These are phyloP conservation scores for Zaprionus ornatus DNA, from an alignment of 1,140 invertebrate species.

Conservation along the genomic window DNA sequence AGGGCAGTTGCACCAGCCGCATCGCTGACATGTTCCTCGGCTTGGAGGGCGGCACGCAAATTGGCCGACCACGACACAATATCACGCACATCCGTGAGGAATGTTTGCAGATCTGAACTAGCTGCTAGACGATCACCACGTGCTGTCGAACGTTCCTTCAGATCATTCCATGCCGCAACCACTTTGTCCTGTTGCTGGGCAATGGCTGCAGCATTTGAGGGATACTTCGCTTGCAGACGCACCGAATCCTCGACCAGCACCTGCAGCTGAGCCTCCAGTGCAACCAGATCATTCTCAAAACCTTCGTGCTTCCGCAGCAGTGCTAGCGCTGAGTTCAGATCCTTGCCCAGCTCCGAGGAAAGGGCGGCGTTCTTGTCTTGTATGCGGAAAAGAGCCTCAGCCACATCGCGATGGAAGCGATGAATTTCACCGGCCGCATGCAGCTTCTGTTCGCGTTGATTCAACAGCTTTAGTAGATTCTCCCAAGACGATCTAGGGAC, in stretches of 20 bases:
- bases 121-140: constrained; percentile 93
- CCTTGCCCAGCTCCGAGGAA: constrained; percentile 93
- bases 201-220: constrained; percentile 96
- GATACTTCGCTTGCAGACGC: constrained; percentile 94
- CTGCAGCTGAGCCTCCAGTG: constrained; percentile 96
- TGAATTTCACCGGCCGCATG: constrained; percentile 98
- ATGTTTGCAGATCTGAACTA: constrained; percentile 95
- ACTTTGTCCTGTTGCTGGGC: constrained; percentile 93
- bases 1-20: constrained; percentile 94
- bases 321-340: constrained; percentile 94
- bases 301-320: constrained; percentile 95
- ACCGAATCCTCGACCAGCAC: constrained; percentile 95
- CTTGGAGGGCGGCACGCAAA: constrained; percentile 91
- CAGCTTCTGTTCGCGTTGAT: constrained; percentile 93
- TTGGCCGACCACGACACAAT: constrained; percentile 94
- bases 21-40: constrained; percentile 93
- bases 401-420: constrained; percentile 97
- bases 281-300: constrained; percentile 97
- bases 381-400: constrained; percentile 95
- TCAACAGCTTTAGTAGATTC: constrained; percentile 92
- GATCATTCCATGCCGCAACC: constrained; percentile 92
- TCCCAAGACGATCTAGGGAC: constrained; percentile 89
- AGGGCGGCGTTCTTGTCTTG: constrained; percentile 94
- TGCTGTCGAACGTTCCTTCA: constrained; percentile 92
- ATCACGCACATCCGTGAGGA: constrained; percentile 92